phyloP scores from a whole-genome alignment of 2,888 invertebrate genomes.

The Macaria notata region DNA sequence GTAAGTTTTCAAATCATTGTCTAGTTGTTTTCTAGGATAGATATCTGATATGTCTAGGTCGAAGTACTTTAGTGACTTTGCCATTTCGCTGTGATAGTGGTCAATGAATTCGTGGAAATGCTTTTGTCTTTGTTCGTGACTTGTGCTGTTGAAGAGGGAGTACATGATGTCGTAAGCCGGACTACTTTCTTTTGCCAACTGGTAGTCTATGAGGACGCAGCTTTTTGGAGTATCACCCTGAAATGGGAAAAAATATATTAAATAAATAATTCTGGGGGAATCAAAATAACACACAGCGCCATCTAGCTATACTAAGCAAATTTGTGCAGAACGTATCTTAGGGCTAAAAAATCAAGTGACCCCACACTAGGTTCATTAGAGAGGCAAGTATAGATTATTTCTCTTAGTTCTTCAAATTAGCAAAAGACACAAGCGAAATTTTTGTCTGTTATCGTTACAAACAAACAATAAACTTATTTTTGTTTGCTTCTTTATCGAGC shows the following conservation, averaged over 20 bases:
- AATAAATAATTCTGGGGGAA: neutral
- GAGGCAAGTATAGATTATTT: neutral
- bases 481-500: neutral
- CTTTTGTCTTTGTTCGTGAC: constrained; percentile 40
- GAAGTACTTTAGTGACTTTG: constrained; percentile 34
- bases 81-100: constrained; percentile 37
- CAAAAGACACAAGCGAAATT: neutral
- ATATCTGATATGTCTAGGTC: constrained; percentile 35
- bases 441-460: neutral
- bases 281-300: too few species aligned
- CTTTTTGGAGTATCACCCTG: constrained; percentile 39
- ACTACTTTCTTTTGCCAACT: constrained; percentile 38
- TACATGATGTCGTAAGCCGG: constrained; percentile 45
- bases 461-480: neutral
- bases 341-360: too few species aligned
- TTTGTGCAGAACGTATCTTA: neutral
- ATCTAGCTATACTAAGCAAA: neutral
- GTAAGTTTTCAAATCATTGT: constrained; percentile 43
- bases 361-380: neutral
- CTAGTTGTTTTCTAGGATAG: constrained; percentile 42
- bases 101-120: constrained; percentile 38
- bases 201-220: constrained; percentile 50
- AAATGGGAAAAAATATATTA: constrained; percentile 24
- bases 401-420: neutral
- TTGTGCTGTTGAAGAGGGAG: constrained; percentile 48